Conservation (phyloP, 2,888 invertebrate genomes). For the Epinotia bilunana region DNA sequence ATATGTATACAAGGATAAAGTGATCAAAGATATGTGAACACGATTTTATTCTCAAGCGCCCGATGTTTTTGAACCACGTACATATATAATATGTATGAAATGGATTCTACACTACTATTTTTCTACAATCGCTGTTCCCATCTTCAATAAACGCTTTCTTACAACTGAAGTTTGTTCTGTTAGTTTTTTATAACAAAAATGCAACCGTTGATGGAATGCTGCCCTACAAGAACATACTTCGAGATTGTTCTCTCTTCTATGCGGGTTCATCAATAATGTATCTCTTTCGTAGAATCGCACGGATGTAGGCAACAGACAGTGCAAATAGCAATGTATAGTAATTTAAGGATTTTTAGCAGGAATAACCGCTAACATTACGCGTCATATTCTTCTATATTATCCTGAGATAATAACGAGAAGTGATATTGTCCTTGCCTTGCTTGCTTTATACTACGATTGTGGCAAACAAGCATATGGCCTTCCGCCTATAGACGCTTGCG, state of each 20-base stretch:
- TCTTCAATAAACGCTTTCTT: background rate
- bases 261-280: constrained; percentile 60
- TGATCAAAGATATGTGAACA: too few species aligned
- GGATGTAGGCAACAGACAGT: constrained; percentile 16
- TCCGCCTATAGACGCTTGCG: too few species aligned
- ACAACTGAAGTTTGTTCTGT: background rate
- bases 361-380: background rate
- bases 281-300: constrained; percentile 51
- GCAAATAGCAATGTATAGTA: background rate
- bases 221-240: constrained; percentile 40
- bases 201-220: constrained; percentile 53
- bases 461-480: too few species aligned
- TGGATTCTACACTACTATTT: too few species aligned
- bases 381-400: background rate
- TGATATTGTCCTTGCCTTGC: too few species aligned
- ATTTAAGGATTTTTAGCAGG: background rate
- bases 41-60: too few species aligned
- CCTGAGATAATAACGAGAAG: too few species aligned
- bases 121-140: too few species aligned
- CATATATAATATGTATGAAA: too few species aligned
- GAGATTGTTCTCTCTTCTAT: constrained; percentile 48
- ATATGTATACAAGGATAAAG: too few species aligned
- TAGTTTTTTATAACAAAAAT: constrained; percentile 47
- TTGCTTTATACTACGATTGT: too few species aligned
- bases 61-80: too few species aligned